Percentiles rank a stretch among this genome's conserved stretches.
Conservation (phyloP, 2,113 vertebrate species). For the Mormyrus lacerda region DNA sequence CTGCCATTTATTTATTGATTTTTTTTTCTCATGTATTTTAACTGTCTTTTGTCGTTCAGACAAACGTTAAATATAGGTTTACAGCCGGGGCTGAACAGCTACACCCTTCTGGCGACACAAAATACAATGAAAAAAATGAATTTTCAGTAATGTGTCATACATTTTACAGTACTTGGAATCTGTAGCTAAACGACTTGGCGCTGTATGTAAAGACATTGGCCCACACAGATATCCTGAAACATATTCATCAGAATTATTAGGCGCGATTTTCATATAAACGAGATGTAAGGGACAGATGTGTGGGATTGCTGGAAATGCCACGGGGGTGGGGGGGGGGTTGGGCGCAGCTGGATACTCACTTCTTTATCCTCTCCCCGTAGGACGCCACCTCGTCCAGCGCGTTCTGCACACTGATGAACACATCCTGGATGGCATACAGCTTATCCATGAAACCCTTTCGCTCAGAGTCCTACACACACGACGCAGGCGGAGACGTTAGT, state of each 20-base stretch:
- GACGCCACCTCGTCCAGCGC: slow-evolving; percentile 85
- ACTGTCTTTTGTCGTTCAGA: not conserved
- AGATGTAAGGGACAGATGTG: not conserved
- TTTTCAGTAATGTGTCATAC: not conserved
- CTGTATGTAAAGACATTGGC: not conserved
- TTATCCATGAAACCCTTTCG: slow-evolving; percentile 86
- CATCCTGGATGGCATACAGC: slow-evolving; percentile 93
- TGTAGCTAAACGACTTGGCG: not conserved
- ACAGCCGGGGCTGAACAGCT: not conserved
- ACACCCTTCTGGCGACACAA: not conserved
- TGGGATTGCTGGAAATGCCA: not conserved
- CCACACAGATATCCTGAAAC: not conserved
- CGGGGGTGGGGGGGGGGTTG: no score
- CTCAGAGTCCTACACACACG: slow-evolving; percentile 69
- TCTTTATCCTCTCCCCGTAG: slow-evolving; percentile 84
- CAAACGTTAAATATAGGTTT: not conserved
- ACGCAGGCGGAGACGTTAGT: not conserved
- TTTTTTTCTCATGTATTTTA: not conserved
- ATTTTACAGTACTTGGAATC: not conserved
- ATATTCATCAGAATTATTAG: not conserved
- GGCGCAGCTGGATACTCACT: slow-evolving; percentile 58
- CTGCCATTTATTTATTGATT: not conserved
- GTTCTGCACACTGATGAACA: slow-evolving; percentile 84
- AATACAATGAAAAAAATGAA: not conserved
- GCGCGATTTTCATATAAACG: not conserved